Conservation (phyloP, 2,797 vertebrate species). For the Podarcis siculus region DNA sequence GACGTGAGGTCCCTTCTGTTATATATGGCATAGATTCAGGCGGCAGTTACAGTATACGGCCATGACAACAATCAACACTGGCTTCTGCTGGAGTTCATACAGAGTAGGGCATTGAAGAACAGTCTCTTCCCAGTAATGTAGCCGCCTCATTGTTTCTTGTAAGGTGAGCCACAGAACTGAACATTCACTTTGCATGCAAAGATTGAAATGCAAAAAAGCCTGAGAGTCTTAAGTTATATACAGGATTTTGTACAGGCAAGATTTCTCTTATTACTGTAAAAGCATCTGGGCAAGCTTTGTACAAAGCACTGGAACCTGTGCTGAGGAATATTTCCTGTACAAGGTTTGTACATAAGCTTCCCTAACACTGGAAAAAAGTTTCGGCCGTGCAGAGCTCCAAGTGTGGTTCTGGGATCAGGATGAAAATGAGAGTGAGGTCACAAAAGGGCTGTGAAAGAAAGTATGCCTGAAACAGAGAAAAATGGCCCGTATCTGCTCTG, state of each 20-base stretch:
- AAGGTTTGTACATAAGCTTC: background rate
- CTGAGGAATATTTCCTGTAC: background rate
- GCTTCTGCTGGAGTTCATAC: accelerated
- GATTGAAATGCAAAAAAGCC: background rate
- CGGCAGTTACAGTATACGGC: accelerated
- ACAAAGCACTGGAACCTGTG: background rate
- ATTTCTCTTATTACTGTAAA: background rate
- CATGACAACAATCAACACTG: accelerated
- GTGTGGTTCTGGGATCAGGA: background rate
- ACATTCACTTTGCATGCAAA: background rate
- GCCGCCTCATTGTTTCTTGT: background rate
- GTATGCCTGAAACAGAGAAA: background rate
- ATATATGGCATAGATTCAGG: background rate
- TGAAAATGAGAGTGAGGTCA: background rate
- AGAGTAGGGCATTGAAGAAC: background rate
- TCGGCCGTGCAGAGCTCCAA: too few species aligned
- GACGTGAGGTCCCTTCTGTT: background rate
- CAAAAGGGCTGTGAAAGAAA: background rate
- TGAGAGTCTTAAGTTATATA: background rate
- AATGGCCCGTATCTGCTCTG: background rate
- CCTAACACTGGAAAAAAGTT: too few species aligned
- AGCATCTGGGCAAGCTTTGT: background rate
- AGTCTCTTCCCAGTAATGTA: background rate
- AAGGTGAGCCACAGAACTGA: background rate
- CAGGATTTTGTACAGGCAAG: background rate